phyloP scores from a whole-genome alignment of 23 tunicate genomes.

The Pegea sp. region DNA sequence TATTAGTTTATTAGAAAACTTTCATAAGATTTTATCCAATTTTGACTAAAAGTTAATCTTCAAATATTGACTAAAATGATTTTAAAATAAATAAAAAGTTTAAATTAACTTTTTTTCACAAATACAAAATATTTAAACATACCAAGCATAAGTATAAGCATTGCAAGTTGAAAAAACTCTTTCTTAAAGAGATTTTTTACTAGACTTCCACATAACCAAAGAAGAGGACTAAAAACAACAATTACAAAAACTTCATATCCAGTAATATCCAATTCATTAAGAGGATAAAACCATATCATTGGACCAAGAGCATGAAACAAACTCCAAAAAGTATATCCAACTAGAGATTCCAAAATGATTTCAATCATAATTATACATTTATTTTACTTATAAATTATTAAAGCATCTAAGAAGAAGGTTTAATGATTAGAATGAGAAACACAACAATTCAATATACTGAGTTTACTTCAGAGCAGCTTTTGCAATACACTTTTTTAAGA shows the following conservation, averaged over 20 bases:
- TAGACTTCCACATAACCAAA: slow-evolving; percentile 7
- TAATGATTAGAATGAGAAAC: no score
- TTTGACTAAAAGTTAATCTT: no score
- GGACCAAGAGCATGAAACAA: slow-evolving; percentile 36
- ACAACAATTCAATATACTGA: no score
- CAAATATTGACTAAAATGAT: no score
- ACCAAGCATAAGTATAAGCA: slow-evolving; percentile 32
- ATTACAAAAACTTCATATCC: slow-evolving; percentile 37
- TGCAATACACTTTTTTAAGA: slow-evolving; percentile 50
- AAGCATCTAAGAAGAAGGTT: no score
- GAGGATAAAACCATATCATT: slow-evolving; percentile 63
- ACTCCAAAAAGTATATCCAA: slow-evolving; percentile 26
- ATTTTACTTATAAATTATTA: no score
- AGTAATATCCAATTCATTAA: slow-evolving; percentile 38
- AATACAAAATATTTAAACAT: no score
- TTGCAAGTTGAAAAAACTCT: no score
- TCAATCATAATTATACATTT: no score
- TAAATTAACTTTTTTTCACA: no score
- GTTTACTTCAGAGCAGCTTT: no score
- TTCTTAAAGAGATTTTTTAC: neutral
- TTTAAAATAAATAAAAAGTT: no score
- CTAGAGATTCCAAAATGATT: slow-evolving; percentile 8
- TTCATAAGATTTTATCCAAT: neutral
- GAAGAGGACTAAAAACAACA: slow-evolving; percentile 20
- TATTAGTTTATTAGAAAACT: neutral